Conservation (phyloP, 2,888 invertebrate species). For the Drosophila helvetica region DNA sequence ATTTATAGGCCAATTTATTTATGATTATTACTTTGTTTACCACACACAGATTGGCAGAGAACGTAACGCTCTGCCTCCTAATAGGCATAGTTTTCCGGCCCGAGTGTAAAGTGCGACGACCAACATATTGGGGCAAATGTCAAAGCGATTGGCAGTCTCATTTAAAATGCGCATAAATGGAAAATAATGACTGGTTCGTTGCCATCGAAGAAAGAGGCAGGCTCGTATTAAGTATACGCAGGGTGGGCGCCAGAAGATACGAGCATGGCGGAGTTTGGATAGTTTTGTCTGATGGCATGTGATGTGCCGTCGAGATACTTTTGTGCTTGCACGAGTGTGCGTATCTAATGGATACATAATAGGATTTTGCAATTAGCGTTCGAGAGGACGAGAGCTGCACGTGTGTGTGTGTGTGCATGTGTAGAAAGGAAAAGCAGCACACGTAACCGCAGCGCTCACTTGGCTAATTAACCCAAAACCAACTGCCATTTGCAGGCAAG, state of each 20-base stretch:
- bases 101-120: slow-evolving; percentile 10
- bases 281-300: slow-evolving; percentile 6
- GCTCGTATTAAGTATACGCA: slow-evolving; percentile 35
- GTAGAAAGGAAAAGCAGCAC: slow-evolving; percentile 46
- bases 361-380: slow-evolving; percentile 78
- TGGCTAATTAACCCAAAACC: slow-evolving; percentile 73
- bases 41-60: slow-evolving; percentile 31
- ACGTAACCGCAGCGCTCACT: slow-evolving; percentile 70
- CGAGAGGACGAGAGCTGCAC: slow-evolving; percentile 23
- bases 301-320: slow-evolving; percentile 23
- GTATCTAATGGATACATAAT: slow-evolving; percentile 81
- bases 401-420: slow-evolving; percentile 36
- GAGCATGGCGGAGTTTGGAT: not conserved
- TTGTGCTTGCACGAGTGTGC: slow-evolving; percentile 56
- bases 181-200: slow-evolving; percentile 48
- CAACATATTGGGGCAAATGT: slow-evolving; percentile 18
- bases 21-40: slow-evolving; percentile 58
- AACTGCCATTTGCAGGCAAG: slow-evolving; percentile 68
- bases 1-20: slow-evolving; percentile 50
- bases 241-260: slow-evolving; percentile 11
- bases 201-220: slow-evolving; percentile 14
- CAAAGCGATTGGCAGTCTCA: slow-evolving; percentile 21
- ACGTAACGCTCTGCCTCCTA: slow-evolving; percentile 13
- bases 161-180: slow-evolving; percentile 45
- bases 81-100: slow-evolving; percentile 29